Base-by-base conservation (phyloP, 2,888 invertebrate species). In the Drosophila aldrichi region DNA sequence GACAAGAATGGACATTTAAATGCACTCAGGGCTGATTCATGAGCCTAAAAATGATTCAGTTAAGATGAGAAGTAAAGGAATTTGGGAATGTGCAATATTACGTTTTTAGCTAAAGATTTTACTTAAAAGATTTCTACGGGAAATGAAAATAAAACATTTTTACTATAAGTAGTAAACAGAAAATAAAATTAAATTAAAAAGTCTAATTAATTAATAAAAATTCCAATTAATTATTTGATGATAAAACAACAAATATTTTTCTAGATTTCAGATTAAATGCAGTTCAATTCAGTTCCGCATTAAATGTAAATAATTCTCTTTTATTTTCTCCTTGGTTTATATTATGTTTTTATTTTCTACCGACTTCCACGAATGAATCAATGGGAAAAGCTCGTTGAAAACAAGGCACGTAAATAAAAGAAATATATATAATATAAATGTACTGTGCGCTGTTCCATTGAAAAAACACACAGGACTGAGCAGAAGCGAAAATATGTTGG, bases 291-390 rank as follows among this genome's bases (percentile, higher is more conserved):
- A 12, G 10, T 38, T 38, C 6, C 6, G 7, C 9, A n/a, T 25
- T 3, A 25, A 38, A 38, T 52, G 4, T 14, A 51, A 34, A 20
- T 25, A 22, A 10, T 38, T 52, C 41, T 16, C 22, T 16, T 51
- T 57, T 29, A 41, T 22, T 56, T 38, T 34, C 9, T 49, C 10
- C 38, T 10, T 8, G 22, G 6, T 22, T 38, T 52, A 25, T 38
- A 22, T 38, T 25, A 3, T n/a, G 0, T n/a, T 10, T 38, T 40
- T 40, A 34, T 48, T 38, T 59, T 52, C 34, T 41, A 34, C 18
- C 48, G 40, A 54, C 55, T 52, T 32, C 3, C 25, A 74, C 52
- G 68, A 80, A 67, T 75, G 61, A 80, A 80, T 80, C 81, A 81
- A 80, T 81, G 70, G 71, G 49, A 25, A 34, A 40, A 57, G 46